Evolutionary conservation across 2,797 vertebrate genomes (phyloP).

Genomic region (Dendrocincla tyrannina): DNA sequence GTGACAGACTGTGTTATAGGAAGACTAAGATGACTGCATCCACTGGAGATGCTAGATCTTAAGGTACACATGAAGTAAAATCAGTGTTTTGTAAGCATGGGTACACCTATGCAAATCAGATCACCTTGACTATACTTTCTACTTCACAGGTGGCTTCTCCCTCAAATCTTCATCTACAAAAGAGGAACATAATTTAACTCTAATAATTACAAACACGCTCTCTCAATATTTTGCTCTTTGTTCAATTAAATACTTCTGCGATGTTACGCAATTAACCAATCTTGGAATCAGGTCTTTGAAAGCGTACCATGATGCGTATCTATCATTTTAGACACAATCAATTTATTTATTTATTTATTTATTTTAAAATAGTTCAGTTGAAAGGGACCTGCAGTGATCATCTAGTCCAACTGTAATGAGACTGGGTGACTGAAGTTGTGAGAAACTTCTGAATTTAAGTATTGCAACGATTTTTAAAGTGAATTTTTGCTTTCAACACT

Average conservation of each 20-base stretch:
- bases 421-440: not conserved
- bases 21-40: not conserved
- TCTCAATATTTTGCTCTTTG: not conserved
- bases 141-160: not conserved
- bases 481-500: not conserved
- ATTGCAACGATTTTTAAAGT: not conserved
- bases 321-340: not conserved
- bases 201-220: not conserved
- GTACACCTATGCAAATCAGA: not conserved
- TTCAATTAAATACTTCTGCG: not conserved
- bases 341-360: not conserved
- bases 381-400: not conserved
- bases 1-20: not conserved
- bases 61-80: not conserved
- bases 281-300: not conserved
- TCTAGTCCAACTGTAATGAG: not conserved
- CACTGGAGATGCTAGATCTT: not conserved
- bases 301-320: not conserved
- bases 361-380: not conserved
- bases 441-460: not conserved
- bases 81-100: not conserved
- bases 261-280: not conserved
- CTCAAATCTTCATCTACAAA: not conserved
- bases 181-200: not conserved
- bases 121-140: not conserved